Base-by-base conservation (phyloP, 2,888 invertebrate species). In the Drosophila nigritarsus region DNA sequence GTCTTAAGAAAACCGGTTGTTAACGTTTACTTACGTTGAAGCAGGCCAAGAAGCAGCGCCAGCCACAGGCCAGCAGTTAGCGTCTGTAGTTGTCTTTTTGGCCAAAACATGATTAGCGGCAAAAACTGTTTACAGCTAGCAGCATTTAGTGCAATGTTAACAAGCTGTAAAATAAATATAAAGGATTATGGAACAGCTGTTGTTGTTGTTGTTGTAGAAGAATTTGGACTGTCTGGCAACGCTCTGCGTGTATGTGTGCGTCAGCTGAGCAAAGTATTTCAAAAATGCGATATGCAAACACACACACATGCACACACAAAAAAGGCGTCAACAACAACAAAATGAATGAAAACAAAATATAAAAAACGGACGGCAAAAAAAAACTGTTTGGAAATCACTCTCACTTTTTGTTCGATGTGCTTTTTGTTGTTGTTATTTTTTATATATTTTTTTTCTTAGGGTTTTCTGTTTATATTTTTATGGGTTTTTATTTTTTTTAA, bases 331-430 rank as follows among this genome's bases (percentile, higher is more conserved):
- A 66, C 53, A 34, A 50, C 49, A 72, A 61, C 56, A 67, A 55
- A 49, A 40, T 58, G 36, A 53, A 55, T 20, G 42, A 56, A 63
- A 59, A 66, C 40, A 40, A 62, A 53, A 63, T 58, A 53, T 9
- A 56, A 65, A 65, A 58, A 70, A 61, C 67, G 56, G 60, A 65
- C 73, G 53, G 48, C 60, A 64, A 69, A 75, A 66, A 68, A 69
- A 67, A 69, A 73, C 78, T 65, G 80, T 91, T 89, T 87, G 83
- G 87, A 89, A 91, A 91, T 89, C 91, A 91, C 90, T 90, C 90
- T 90, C 91, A 90, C 90, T 90, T 90, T 45, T 90, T 89, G 83
- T 83, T 87, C 82, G 89, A 87, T 82, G 78, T 73, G 76, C 71
- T 54, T 75, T 75, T 62, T 64, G 61, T 72, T 62, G 55, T 65